phyloP scores from a whole-genome alignment of 2,888 invertebrate genomes.

The Torymus aiolomorphi region DNA sequence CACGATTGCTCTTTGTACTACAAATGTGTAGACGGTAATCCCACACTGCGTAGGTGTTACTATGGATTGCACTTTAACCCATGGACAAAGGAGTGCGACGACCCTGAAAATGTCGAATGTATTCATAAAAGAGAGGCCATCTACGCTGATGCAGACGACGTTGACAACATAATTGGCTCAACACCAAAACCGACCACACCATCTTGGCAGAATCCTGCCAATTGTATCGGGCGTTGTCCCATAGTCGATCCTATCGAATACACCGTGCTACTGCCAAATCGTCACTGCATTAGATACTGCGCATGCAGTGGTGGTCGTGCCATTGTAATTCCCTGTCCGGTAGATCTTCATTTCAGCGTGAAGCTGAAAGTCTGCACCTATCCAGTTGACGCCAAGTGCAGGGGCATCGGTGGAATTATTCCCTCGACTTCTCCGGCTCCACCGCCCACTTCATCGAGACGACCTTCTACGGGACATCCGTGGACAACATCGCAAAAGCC shows the following conservation, averaged over 20 bases:
- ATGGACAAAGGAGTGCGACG: background rate
- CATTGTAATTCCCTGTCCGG: conserved; percentile 48
- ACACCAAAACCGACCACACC: background rate
- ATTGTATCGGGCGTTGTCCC: conserved; percentile 48
- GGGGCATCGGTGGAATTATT: conserved; percentile 35
- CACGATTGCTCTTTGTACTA: conserved; percentile 54
- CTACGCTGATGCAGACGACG: background rate
- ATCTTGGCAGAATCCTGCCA: conserved; percentile 25
- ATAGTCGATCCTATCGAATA: conserved; percentile 17
- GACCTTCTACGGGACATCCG: too few relatives aligned
- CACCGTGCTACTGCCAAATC: conserved; percentile 36
- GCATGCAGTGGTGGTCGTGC: conserved; percentile 60
- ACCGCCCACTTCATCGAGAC: background rate
- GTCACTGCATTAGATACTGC: conserved; percentile 56
- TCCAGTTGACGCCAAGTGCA: conserved; percentile 59
- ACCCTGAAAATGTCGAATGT: background rate
- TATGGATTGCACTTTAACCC: background rate
- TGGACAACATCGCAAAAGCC: too few relatives aligned
- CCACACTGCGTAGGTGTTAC: background rate
- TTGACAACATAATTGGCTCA: background rate
- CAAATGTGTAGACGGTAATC: background rate
- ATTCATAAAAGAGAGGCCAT: background rate
- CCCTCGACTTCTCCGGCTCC: background rate
- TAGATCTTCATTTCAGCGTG: conserved; percentile 59
- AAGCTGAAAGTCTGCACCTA: conserved; percentile 62